Base-by-base conservation (phyloP, 2,888 invertebrate genomes). In the Apantesis nais region DNA sequence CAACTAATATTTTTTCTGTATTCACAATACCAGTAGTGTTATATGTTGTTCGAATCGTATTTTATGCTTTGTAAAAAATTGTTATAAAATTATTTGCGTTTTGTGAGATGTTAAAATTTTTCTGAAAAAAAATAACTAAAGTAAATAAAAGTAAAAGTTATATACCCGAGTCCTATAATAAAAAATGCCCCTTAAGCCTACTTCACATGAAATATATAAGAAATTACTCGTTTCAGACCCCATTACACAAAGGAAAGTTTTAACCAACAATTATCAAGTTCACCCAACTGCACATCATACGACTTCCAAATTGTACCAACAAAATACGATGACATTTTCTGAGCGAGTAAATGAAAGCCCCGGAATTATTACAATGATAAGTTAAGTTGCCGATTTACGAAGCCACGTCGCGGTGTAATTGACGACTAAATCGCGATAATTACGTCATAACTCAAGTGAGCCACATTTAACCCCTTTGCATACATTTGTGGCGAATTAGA, bases 361-460 rank as follows among this genome's bases (percentile, higher is more conserved):
- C 61, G 76, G 81, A 81, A 85, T 86, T 87, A 87, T 85, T 78
- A 80, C 82, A 78, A 68, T 77, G 82, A 83, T 82, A 77, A 79
- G 84, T 85, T 82, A 85, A 85, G 85, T 82, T 82, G 80, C 75
- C 83, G 85, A 87, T 87, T 87, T 85, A 85, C 75, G 74, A 78
- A 81, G 74, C 74, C 76, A 73, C 79, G 77, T 78, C 75, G 79
- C 79, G 78, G 74, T 81, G 72, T 88, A 91, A 90, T 89, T 90
- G 90, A 87, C 86, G 85, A 88, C 84, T 90, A 89, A 91, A 91
- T 91, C 79, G 81, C 79, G 83, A 88, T 92, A 90, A 91, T 90
- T 85, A 87, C 86, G 85, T 88, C 87, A 89, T 90, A 91, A 88
- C 86, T 92, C 86, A 86, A 83, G 78, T 80, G 79, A 73, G 78